Conservation (phyloP, 2,797 vertebrate species). For the Pseudomugil gertrudae region DNA sequence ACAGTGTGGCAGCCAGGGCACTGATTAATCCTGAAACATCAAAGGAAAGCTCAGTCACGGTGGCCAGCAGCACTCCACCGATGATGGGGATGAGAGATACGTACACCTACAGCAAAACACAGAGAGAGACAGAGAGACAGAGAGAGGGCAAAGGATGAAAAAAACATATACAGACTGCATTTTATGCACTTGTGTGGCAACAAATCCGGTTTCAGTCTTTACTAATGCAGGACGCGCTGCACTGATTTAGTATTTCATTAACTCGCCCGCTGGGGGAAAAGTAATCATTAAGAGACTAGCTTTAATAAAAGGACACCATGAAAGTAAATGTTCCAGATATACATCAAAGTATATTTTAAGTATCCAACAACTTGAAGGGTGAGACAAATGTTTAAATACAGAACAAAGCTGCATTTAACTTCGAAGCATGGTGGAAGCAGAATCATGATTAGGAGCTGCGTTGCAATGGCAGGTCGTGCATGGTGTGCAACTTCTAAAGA, state of each 20-base stretch:
- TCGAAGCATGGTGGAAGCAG: too few species aligned
- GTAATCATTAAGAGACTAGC: neutral
- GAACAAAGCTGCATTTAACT: too few species aligned
- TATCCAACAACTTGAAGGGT: too few species aligned
- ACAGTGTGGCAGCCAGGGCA: slow-evolving; percentile 94
- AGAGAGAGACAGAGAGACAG: too few species aligned
- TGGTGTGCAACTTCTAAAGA: too few species aligned
- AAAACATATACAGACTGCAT: neutral
- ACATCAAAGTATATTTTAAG: too few species aligned
- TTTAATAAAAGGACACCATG: too few species aligned
- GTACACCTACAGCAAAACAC: slow-evolving; percentile 84
- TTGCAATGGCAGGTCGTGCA: too few species aligned
- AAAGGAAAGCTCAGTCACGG: slow-evolving; percentile 93
- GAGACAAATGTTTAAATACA: too few species aligned
- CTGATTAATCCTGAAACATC: slow-evolving; percentile 94
- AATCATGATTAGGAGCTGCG: too few species aligned
- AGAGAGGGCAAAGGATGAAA: slow-evolving; percentile 14
- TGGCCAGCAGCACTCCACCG: slow-evolving; percentile 94
- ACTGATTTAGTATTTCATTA: neutral
- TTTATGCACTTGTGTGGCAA: neutral
- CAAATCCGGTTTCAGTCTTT: neutral
- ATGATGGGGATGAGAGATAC: slow-evolving; percentile 97
- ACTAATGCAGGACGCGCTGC: neutral
- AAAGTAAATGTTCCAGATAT: too few species aligned
- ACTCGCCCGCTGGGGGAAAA: neutral